phyloP scores from a whole-genome alignment of 1,140 invertebrate species.

The Drosophila lacteicornis region DNA sequence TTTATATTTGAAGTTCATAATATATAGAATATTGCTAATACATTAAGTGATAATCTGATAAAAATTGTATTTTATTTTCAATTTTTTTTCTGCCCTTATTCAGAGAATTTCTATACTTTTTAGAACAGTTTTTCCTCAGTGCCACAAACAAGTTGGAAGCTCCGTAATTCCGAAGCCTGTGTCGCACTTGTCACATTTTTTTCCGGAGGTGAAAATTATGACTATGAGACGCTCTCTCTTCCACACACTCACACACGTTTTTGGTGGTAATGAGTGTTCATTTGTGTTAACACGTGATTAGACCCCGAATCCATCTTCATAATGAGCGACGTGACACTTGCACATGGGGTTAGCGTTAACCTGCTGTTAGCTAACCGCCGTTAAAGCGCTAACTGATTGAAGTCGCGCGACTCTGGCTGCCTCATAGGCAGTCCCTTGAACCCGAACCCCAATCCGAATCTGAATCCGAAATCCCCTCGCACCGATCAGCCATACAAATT shows the following conservation, averaged over 20 bases:
- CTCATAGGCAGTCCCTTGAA: constrained; percentile 18
- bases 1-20: background rate
- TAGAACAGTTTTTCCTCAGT: constrained; percentile 1
- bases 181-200: constrained; percentile 61
- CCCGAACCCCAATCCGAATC: background rate
- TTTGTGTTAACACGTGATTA: constrained; percentile 81
- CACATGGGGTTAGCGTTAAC: constrained; percentile 26
- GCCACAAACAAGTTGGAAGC: constrained; percentile 24
- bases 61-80: background rate
- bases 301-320: constrained; percentile 74
- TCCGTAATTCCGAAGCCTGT: constrained; percentile 23
- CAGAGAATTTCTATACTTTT: too few species aligned
- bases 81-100: too few species aligned
- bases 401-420: constrained; percentile 72
- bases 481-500: constrained; percentile 56
- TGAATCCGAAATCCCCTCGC: background rate
- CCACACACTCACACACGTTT: constrained; percentile 21
- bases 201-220: constrained; percentile 7
- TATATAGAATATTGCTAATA: background rate
- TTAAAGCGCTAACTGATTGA: constrained; percentile 65
- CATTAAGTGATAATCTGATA: too few species aligned
- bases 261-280: constrained; percentile 72
- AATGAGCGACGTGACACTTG: constrained; percentile 74
- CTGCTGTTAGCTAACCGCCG: constrained; percentile 54
- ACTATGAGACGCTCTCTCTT: constrained; percentile 7